Evolutionary conservation across 2,113 vertebrate genomes (phyloP), one percentile per base, ranked within the genome.

Genomic region (Macroglossus sobrinus): DNA sequence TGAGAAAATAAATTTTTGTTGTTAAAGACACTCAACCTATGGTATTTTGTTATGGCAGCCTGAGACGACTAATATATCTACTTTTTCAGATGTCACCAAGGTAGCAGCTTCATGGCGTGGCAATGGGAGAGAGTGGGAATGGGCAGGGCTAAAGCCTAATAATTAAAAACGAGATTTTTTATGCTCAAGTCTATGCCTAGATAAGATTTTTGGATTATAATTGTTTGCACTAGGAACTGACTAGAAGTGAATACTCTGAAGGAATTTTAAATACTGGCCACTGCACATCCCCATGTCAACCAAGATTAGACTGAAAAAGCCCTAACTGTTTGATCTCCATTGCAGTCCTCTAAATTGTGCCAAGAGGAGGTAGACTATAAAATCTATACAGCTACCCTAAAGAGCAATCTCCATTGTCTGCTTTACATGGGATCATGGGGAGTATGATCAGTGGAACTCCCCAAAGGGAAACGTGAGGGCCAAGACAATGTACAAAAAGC

Each of bases 171-270:
- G 26, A 61, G 7, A 61, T 61, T 91, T 3, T 7, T 78, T 64
- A 50, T 45, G 26, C 53, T 40, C n/a, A 86, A 69, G 57, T 47
- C 26, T n/a, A 45, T 84, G 15, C 9, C n/a, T 71, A 35, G 6
- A 21, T 38, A 74, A 80, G 16, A 30, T 63, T 71, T 71, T 87
- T 45, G 47, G 43, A 13, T 40, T 84, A 19, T 87, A 45, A 13
- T 84, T 72, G 5, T 89, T 74, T 97, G 93, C 85, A 93, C 38
- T 94, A 96, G 68, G 82, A 57, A 38, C 47, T 97, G 88, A 97
- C 80, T 88, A 4, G 45, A 78, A 82, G 16, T 7, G 19, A 85
- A 53, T 50, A 91, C 2, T 82, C 69, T 69, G 50, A 94, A 43
- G 61, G 63, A 74, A 69, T 72, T 74, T 14, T 68, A 71, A 88